Percentiles rank a stretch among this genome's conserved stretches.
Conservation (phyloP, 2,113 vertebrate species). For the Odocoileus virginianus region DNA sequence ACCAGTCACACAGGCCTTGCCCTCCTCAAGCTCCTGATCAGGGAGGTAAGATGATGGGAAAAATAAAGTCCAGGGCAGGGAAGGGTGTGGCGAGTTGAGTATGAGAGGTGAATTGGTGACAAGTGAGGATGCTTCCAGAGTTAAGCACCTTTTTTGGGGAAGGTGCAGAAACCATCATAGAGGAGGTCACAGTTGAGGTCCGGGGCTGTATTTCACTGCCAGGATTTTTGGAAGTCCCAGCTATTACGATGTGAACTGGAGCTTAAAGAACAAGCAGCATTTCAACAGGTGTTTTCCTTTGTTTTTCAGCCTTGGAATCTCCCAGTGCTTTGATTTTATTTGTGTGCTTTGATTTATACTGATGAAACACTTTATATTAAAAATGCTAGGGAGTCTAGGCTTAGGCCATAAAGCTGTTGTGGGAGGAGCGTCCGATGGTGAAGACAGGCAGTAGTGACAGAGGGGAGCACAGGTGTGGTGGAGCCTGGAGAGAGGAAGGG, state of each 20-base stretch:
- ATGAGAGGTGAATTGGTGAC: neutral
- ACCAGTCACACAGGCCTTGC: neutral
- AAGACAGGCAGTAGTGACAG: neutral
- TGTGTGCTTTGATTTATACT: neutral
- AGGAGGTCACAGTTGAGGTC: neutral
- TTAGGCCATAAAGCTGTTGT: neutral
- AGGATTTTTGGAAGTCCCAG: neutral
- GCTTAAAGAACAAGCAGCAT: neutral
- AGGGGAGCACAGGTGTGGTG: neutral
- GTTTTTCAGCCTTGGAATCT: neutral
- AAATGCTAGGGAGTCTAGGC: neutral
- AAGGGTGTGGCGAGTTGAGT: neutral
- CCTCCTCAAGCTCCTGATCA: neutral
- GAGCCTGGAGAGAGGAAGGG: neutral
- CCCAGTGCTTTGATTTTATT: neutral
- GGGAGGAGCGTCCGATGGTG: neutral
- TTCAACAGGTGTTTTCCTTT: neutral
- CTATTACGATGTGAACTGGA: neutral
- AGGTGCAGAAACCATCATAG: neutral
- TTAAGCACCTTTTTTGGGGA: neutral
- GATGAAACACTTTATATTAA: neutral
- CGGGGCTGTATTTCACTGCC: neutral
- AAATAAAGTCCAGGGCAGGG: neutral
- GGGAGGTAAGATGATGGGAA: neutral
- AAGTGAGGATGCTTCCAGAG: neutral